Conservation (phyloP, 2,797 vertebrate species). For the Pelochelys cantorii region DNA sequence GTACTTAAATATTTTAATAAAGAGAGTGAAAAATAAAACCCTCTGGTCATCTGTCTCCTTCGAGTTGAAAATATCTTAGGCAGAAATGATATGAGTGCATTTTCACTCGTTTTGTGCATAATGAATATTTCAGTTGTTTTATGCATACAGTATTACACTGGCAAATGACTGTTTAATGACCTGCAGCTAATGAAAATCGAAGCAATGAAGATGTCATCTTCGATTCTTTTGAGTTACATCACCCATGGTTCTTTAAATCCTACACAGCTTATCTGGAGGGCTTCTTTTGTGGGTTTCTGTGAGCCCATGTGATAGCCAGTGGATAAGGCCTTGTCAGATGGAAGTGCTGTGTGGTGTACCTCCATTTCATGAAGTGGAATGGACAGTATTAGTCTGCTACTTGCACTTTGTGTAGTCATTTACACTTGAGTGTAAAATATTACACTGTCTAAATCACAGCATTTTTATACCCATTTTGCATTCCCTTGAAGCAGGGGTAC, state of each 20-base stretch:
- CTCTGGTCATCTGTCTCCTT: not conserved
- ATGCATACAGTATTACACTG: slow-evolving; percentile 50
- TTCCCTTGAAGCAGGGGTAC: not conserved
- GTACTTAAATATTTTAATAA: rapidly evolving
- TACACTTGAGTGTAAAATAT: not conserved
- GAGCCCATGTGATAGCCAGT: not conserved
- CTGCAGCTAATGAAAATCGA: slow-evolving; percentile 75
- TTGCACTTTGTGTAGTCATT: not conserved
- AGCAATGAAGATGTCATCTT: slow-evolving; percentile 63
- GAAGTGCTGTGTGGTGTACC: not conserved
- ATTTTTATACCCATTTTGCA: not conserved
- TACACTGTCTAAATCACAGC: not conserved
- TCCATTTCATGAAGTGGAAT: not conserved
- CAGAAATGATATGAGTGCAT: not conserved
- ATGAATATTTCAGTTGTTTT: slow-evolving; percentile 69
- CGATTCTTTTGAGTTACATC: slow-evolving; percentile 60
- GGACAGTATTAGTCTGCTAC: not conserved
- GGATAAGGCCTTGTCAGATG: not conserved
- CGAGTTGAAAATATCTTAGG: not conserved
- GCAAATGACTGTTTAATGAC: slow-evolving; percentile 72
- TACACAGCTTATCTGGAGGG: not conserved
- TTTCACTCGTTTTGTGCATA: slow-evolving; percentile 30
- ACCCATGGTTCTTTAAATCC: slow-evolving; percentile 29
- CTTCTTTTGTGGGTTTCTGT: not conserved
- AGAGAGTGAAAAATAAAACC: not conserved